A percentile compares a stretch with the other conserved stretches of the same genome.
Evolutionary conservation across 2,113 vertebrate genomes (phyloP).

Genomic region (Mixornis gularis): DNA sequence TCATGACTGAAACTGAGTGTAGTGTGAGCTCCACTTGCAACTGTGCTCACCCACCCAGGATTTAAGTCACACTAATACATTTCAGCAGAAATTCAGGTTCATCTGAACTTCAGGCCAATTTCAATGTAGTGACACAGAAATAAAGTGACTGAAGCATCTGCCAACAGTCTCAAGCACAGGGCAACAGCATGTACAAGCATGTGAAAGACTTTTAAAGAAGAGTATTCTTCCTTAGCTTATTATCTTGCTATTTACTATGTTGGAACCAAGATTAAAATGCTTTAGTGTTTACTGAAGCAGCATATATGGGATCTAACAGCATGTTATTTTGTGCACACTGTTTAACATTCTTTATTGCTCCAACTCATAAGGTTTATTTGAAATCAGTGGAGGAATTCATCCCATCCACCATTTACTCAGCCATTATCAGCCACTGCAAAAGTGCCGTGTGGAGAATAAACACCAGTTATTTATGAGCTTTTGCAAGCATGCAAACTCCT

Average conservation of each 20-base stretch:
- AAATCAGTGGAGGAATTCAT: slow-evolving; percentile 64
- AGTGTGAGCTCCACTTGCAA: not conserved
- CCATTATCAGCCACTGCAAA: slow-evolving; percentile 65
- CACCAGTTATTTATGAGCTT: slow-evolving; percentile 61
- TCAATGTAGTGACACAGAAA: not conserved
- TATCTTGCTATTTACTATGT: slow-evolving; percentile 52
- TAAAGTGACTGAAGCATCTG: slow-evolving; percentile 11
- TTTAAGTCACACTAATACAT: not conserved
- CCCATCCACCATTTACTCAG: slow-evolving; percentile 61
- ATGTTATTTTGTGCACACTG: slow-evolving; percentile 63
- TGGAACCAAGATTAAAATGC: slow-evolving; percentile 62
- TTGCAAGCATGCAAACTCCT: slow-evolving; percentile 32
- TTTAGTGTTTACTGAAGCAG: slow-evolving; percentile 69
- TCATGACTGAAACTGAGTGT: not conserved
- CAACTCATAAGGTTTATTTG: slow-evolving; percentile 59
- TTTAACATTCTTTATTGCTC: slow-evolving; percentile 66
- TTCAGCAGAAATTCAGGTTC: not conserved
- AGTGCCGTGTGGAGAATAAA: slow-evolving; percentile 61
- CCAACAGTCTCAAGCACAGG: not conserved
- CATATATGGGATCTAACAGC: slow-evolving; percentile 58
- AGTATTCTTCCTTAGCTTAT: slow-evolving; percentile 46
- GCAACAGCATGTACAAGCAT: not conserved
- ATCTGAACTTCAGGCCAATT: slow-evolving; percentile 5
- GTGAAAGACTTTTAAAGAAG: slow-evolving; percentile 18
- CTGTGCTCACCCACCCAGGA: not conserved